phyloP scores from a whole-genome alignment of 2,888 invertebrate genomes.

The Eupithecia abbreviata region DNA sequence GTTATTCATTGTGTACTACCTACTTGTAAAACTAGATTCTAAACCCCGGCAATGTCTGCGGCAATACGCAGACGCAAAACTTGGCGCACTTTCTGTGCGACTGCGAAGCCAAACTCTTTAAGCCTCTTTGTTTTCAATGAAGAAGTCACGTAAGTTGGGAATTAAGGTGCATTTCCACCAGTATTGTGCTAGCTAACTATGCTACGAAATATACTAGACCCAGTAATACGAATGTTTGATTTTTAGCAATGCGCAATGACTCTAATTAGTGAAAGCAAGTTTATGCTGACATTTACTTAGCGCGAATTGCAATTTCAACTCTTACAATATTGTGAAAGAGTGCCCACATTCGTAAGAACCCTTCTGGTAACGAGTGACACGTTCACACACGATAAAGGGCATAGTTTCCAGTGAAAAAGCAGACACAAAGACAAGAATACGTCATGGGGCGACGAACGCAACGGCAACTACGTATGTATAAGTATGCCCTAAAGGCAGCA shows the following conservation, averaged over 20 bases:
- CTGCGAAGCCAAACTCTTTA: constrained; percentile 15
- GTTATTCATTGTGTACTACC: background rate
- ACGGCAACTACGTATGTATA: constrained; percentile 22
- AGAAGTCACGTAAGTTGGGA: constrained; percentile 13
- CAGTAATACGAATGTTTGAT: background rate
- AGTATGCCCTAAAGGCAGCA: constrained; percentile 30
- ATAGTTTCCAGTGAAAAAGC: constrained; percentile 34
- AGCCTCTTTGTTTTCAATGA: constrained; percentile 14
- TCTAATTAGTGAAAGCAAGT: background rate
- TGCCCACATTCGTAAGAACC: constrained; percentile 25
- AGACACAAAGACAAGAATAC: constrained; percentile 31
- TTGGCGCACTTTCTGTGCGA: constrained; percentile 14
- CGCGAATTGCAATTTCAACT: background rate
- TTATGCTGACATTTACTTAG: background rate
- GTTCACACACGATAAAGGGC: constrained; percentile 27
- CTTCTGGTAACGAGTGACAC: constrained; percentile 26
- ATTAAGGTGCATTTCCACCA: constrained; percentile 1
- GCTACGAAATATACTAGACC: background rate
- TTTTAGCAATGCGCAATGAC: background rate
- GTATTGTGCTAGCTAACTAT: background rate
- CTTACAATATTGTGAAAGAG: constrained; percentile 23
- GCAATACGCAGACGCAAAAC: constrained; percentile 12
- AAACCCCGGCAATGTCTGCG: background rate
- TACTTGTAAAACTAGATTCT: background rate
- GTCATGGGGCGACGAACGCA: constrained; percentile 34